phyloP scores from a whole-genome alignment of 1,140 invertebrate genomes.

The Tetragnatha versicolor region DNA sequence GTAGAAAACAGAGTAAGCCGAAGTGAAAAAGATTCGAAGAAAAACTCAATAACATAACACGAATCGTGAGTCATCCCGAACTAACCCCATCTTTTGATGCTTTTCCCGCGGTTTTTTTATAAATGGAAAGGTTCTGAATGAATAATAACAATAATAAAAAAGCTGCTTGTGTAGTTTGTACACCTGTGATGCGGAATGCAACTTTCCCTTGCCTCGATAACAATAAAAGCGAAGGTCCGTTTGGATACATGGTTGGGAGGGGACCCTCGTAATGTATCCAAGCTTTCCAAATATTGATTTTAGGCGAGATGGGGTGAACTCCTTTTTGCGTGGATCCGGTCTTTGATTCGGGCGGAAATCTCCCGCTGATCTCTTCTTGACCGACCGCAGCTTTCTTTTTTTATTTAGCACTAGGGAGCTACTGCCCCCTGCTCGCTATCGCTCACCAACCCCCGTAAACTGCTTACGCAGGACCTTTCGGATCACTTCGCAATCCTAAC shows the following conservation, averaged over 20 bases:
- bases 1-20: too few relatives aligned
- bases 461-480: too few relatives aligned
- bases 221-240: slow-evolving; percentile 15
- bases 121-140: too few relatives aligned
- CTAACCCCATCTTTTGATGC: too few relatives aligned
- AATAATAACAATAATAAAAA: background rate
- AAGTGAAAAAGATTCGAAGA: background rate
- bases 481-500: too few relatives aligned
- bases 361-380: background rate
- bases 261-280: too few relatives aligned
- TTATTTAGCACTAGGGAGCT: too few relatives aligned
- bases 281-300: background rate
- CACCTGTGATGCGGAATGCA: slow-evolving; percentile 1
- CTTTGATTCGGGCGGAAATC: background rate
- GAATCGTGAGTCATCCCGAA: background rate
- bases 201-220: background rate
- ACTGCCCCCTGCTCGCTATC: too few relatives aligned
- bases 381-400: too few relatives aligned
- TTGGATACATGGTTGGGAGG: background rate
- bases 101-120: too few relatives aligned
- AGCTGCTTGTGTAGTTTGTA: background rate
- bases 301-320: too few relatives aligned
- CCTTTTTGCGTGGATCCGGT: background rate
- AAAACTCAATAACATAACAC: background rate
- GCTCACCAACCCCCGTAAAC: too few relatives aligned